Evolutionary conservation across 2,797 vertebrate genomes (phyloP), one percentile per base, ranked within the genome.

Genomic region (Aldrovandia affinis): DNA sequence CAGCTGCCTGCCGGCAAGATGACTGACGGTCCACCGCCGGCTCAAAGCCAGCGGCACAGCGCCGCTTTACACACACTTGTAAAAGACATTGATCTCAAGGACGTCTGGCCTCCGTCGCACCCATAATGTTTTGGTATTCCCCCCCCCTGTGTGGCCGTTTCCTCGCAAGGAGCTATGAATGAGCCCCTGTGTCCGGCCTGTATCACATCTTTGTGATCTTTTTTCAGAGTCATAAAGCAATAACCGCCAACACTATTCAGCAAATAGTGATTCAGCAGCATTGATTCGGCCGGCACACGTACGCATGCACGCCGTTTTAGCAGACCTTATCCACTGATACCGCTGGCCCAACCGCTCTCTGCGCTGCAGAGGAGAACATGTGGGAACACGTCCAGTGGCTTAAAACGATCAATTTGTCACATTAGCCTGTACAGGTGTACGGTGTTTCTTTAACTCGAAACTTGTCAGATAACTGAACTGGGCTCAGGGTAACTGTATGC

Each of bases 71-170:
- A 81, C 73, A 73, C 73, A 75, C 80, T 80, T 89, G 92, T 92
- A 89, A 77, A 93, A 94, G 85, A 89, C 86, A 86, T 88, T 81
- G 78, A 52, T 36, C 80, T 92, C 90, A 91, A 95, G 93, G 94
- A 84, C 89, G 63, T 39, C 75, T 73, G 9, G 57, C 84, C 61
- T 77, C 70, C 2, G 63, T 83, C 39, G 82, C 84, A 85, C 85
- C 81, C 85, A 47, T 47, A 59, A 84, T 7, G 85, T 83, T 33
- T 20, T 61, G 89, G 88, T 85, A 89, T 86, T 39, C 81, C 89
- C 65, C 61, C 33, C 81, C 89, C 65, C 61, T 63, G 42, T 84
- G 68, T 75, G 77, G 82, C 85, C 73, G 33, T 22, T 52, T 73
- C 61, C 47, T 47, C 42, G 30, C 9, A 36, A 80, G 33, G 77